Evolutionary conservation across 35 echinoderm and acorn worm species (phyloP).

Genomic region (Anneissia japonica): DNA sequence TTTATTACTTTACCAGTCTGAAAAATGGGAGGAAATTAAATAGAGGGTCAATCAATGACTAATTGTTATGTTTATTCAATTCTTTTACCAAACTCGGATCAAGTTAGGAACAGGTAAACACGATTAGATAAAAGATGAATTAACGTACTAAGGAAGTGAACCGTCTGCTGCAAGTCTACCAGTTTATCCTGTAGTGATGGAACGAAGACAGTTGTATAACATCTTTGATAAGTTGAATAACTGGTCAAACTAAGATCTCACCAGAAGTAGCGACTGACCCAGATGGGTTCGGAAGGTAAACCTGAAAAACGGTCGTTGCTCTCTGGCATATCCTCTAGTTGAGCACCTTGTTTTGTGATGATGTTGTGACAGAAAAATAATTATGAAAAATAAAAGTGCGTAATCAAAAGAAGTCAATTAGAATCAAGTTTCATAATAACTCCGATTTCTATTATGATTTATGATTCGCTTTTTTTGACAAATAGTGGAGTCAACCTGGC

Average conservation of each 20-base stretch:
- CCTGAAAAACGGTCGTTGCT: background rate
- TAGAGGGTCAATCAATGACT: background rate
- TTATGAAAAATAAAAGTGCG: background rate
- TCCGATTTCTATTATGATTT: background rate
- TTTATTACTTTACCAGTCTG: background rate
- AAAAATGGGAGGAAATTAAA: background rate
- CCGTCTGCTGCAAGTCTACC: background rate
- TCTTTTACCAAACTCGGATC: background rate
- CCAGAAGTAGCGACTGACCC: background rate
- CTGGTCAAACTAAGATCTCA: background rate
- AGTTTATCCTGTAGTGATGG: background rate
- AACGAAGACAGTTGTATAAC: background rate
- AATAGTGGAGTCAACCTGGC: background rate
- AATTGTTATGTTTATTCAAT: background rate
- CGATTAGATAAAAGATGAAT: background rate
- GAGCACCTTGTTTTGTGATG: background rate
- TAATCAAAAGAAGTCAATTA: background rate
- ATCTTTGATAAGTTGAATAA: background rate
- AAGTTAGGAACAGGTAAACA: background rate
- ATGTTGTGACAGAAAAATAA: background rate
- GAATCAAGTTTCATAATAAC: background rate
- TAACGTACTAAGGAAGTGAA: background rate
- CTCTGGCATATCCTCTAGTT: background rate
- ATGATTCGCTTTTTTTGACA: background rate
- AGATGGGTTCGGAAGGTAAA: background rate